These are phyloP conservation scores for Anguilla obscura DNA, from an alignment of 2,797 vertebrate species.

Conservation along the genomic window DNA sequence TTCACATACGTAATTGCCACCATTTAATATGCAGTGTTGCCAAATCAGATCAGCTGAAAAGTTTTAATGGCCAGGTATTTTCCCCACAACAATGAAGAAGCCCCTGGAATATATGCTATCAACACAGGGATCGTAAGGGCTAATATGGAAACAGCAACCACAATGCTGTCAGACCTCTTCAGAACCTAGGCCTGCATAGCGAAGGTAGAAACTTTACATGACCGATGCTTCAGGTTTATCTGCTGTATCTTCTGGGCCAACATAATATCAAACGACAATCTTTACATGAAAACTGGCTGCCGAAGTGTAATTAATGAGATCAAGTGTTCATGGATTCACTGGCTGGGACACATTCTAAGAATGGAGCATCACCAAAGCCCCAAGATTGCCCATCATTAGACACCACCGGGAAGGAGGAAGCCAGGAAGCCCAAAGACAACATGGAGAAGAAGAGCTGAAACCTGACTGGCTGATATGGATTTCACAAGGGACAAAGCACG, in stretches of 20 bases:
- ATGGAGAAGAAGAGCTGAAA: not conserved
- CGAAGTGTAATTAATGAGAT: not conserved
- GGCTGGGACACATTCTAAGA: not conserved
- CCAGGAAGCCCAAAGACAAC: not conserved
- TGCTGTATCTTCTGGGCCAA: not conserved
- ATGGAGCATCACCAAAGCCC: not conserved
- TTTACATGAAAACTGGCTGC: not conserved
- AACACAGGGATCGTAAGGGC: not conserved
- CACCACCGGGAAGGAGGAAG: not conserved
- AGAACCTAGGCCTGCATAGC: no score
- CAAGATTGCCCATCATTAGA: not conserved
- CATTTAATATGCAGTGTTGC: constrained; percentile 2
- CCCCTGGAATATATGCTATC: not conserved
- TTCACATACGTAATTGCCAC: constrained; percentile 2
- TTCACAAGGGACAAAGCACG: not conserved
- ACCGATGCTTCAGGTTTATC: no score
- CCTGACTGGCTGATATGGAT: not conserved
- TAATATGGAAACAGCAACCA: no score
- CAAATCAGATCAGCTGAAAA: constrained; percentile 13
- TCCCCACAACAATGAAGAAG: not conserved
- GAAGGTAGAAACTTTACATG: no score
- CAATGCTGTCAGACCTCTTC: no score
- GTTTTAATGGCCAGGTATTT: not conserved
- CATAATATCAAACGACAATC: not conserved
- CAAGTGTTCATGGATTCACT: not conserved